These are phyloP conservation scores for Calameuta pallipes DNA, from an alignment of 2,888 invertebrate species.

Conservation along the genomic window DNA sequence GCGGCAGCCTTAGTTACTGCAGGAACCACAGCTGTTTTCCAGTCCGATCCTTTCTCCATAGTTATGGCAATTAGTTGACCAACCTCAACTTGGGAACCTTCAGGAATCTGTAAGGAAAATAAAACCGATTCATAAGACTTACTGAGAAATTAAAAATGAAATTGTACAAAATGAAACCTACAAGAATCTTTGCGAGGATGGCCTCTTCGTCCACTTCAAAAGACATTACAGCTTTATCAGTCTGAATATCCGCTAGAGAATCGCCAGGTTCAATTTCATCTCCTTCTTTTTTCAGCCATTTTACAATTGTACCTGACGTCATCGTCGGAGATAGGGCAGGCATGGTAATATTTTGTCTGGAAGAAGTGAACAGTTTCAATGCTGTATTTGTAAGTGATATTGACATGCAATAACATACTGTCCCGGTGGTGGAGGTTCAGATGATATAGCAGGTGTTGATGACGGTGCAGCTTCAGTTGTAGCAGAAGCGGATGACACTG, in stretches of 20 bases:
- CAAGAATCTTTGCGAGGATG: constrained; percentile 72
- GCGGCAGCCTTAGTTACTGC: constrained; percentile 29
- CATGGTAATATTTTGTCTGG: constrained; percentile 67
- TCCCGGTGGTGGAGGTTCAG: constrained; percentile 51
- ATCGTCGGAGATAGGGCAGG: constrained; percentile 75
- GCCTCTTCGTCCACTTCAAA: constrained; percentile 74
- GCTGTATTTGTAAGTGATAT: neutral
- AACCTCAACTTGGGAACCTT: constrained; percentile 68
- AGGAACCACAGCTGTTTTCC: constrained; percentile 68
- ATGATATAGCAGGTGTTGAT: constrained; percentile 27
- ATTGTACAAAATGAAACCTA: constrained; percentile 39
- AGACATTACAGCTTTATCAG: constrained; percentile 74
- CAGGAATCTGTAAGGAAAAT: constrained; percentile 60
- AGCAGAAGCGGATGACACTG: constrained; percentile 23
- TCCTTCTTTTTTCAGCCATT: constrained; percentile 72
- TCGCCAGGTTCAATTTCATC: constrained; percentile 71
- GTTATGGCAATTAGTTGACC: constrained; percentile 71
- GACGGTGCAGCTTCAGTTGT: constrained; percentile 26
- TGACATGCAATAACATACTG: constrained; percentile 46
- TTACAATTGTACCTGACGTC: constrained; percentile 71
- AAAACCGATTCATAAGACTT: neutral
- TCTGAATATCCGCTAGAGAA: constrained; percentile 74
- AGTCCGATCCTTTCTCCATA: constrained; percentile 73
- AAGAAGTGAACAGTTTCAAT: constrained; percentile 6
- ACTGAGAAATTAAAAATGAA: neutral